Evolutionary conservation across 2,888 invertebrate genomes (phyloP).

Genomic region (Latrodectus hesperus): DNA sequence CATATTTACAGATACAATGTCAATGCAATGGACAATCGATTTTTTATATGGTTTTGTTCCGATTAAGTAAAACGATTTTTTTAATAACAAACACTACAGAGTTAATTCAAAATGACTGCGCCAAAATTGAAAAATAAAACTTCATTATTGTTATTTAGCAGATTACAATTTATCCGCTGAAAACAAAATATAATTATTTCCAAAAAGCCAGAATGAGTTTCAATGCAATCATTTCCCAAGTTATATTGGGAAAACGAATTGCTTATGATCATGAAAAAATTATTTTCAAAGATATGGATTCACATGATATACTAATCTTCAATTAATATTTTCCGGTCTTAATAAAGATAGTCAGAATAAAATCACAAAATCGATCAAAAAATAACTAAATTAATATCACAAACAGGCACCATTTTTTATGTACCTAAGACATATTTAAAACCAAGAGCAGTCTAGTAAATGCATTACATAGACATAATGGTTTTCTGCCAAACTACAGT

Average conservation of each 20-base stretch:
- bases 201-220: background rate
- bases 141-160: no score
- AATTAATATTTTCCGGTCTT: no score
- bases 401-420: constrained; percentile 64
- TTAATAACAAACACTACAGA: background rate
- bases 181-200: constrained; percentile 11
- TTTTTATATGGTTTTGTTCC: constrained; percentile 26
- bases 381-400: constrained; percentile 46
- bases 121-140: background rate
- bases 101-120: background rate
- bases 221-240: no score
- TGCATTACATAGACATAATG: constrained; percentile 60
- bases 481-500: constrained; percentile 52
- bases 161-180: constrained; percentile 18
- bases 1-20: constrained; percentile 55
- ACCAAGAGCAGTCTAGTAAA: constrained; percentile 31
- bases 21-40: constrained; percentile 33
- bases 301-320: no score
- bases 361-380: background rate
- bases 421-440: constrained; percentile 38
- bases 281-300: no score
- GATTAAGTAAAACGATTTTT: constrained; percentile 12
- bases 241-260: no score
- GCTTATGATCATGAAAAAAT: no score
- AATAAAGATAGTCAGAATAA: no score